phyloP scores from a whole-genome alignment of 2,113 vertebrate species.

The Psephotus haematonotus region DNA sequence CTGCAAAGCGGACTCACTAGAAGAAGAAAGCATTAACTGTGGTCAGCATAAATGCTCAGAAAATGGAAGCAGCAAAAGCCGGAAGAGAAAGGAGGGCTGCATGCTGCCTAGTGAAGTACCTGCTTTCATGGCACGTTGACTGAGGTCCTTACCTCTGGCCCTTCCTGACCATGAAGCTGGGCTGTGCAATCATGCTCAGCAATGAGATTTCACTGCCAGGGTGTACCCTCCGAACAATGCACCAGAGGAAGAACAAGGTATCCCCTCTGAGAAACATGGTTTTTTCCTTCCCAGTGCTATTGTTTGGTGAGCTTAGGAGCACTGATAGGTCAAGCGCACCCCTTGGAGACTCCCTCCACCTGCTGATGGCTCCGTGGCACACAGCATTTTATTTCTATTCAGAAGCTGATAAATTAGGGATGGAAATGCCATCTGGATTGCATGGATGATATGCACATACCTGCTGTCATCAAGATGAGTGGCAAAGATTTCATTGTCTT shows the following conservation, averaged over 20 bases:
- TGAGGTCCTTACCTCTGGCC: background rate
- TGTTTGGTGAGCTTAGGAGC: background rate
- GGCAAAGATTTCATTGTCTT: background rate
- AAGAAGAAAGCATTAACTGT: background rate
- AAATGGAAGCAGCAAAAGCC: background rate
- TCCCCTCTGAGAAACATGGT: background rate
- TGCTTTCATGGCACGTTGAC: background rate
- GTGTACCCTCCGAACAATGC: background rate
- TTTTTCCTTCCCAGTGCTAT: rapidly evolving
- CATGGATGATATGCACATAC: background rate
- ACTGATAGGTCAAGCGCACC: too few species aligned
- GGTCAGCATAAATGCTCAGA: background rate
- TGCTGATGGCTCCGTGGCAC: background rate
- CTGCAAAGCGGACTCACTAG: background rate
- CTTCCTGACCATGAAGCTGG: background rate
- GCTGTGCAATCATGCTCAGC: background rate
- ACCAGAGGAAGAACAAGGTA: background rate
- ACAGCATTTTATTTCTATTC: background rate
- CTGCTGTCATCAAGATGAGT: background rate
- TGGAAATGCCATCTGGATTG: background rate
- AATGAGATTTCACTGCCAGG: background rate
- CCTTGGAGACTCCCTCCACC: background rate
- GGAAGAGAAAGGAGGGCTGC: too few species aligned
- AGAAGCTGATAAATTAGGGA: background rate
- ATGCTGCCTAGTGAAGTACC: background rate